These are phyloP conservation scores for Apodemia mormo DNA, from an alignment of 2,888 invertebrate species.

Conservation along the genomic window DNA sequence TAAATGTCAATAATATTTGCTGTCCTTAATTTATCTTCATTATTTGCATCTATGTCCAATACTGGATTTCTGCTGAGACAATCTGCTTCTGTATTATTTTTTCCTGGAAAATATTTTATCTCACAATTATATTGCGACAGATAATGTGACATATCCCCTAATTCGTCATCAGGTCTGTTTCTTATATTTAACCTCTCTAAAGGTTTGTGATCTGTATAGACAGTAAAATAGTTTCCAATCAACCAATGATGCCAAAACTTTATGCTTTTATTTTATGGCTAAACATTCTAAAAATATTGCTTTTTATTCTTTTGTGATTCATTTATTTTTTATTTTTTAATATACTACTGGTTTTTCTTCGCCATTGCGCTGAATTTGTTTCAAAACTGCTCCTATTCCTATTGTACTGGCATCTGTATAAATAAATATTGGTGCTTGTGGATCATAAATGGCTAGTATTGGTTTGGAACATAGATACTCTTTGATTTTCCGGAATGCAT, in stretches of 20 bases:
- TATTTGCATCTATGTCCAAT: slow-evolving; percentile 23
- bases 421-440: slow-evolving; percentile 27
- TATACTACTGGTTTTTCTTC: slow-evolving; percentile 27
- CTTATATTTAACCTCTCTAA: slow-evolving; percentile 38
- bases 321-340: slow-evolving; percentile 25
- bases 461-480: slow-evolving; percentile 19
- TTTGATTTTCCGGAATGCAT: not conserved
- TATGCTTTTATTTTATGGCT: slow-evolving; percentile 28
- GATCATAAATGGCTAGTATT: slow-evolving; percentile 29
- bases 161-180: slow-evolving; percentile 40
- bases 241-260: slow-evolving; percentile 31
- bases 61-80: slow-evolving; percentile 9
- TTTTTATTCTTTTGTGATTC: slow-evolving; percentile 28
- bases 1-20: slow-evolving; percentile 28
- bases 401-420: slow-evolving; percentile 29
- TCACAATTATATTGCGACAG: slow-evolving; percentile 27
- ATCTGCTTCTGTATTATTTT: slow-evolving; percentile 25
- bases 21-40: slow-evolving; percentile 22
- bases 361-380: slow-evolving; percentile 33
- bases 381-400: slow-evolving; percentile 31
- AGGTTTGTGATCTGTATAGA: slow-evolving; percentile 35
- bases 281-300: slow-evolving; percentile 31
- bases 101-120: slow-evolving; percentile 28
- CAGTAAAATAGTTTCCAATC: slow-evolving; percentile 28
- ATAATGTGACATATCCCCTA: slow-evolving; percentile 37